Base-by-base conservation (phyloP, 2,888 invertebrate genomes). In the Sericinus montela region DNA sequence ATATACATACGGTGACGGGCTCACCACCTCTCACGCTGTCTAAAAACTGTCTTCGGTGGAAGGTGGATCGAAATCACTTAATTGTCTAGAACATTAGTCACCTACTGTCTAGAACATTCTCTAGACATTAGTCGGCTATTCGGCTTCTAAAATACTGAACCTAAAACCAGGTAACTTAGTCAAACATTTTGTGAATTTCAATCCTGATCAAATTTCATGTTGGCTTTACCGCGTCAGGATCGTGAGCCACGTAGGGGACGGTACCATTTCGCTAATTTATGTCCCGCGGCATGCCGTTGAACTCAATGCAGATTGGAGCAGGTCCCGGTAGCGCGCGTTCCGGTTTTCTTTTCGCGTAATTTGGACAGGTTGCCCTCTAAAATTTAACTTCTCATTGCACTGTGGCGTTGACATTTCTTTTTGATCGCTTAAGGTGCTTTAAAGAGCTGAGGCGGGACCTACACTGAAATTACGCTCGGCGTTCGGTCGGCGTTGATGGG, bases 341-440 rank as follows among this genome's bases (percentile, higher is more conserved):
- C 66, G 67, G 72, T 72, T 72, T 67, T 52, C 52, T 51, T 60
- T 67, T 69, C 63, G 59, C 63, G 64, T 71, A 62, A 67, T 66
- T 61, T 56, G 63, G 61, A 63, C 66, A 65, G 56, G 60, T 61
- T 72, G 71, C 72, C 71, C 70, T 51, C 53, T 43, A 38, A 43
- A 48, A 14, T 43, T 19, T 42, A 37, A 40, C 36, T 41, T 42
- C 29, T 19, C 48, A 48, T 48, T 48, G 41, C 14, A 37, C 37
- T 32, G 48, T 37, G 42, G 30, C 36, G 41, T 48, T 48, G 48
- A 48, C 42, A 42, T 48, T 48, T 37, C 15, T 48, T 42, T 48
- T 42, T 37, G 38, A 32, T 48, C 42, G 42, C 48, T 16, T 42
- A 48, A 46, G 35, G 14, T 11, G 40, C 15, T 19, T 35, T 49